phyloP scores from a whole-genome alignment of 1,140 invertebrate species.

The Drosophila neocordata region DNA sequence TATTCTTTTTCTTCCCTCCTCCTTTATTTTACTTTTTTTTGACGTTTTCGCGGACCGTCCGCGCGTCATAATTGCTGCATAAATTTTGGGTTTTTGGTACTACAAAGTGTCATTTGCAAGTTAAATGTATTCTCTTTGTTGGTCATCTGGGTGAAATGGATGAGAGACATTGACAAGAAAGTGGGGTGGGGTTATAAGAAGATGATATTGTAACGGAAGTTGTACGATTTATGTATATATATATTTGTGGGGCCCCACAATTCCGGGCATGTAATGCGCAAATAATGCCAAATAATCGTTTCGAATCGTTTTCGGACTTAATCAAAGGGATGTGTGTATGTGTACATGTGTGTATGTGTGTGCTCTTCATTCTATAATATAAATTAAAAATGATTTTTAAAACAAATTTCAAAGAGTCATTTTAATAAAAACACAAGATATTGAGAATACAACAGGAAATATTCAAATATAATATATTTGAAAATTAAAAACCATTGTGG shows the following conservation, averaged over 20 bases:
- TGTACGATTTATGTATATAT: not conserved
- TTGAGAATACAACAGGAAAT: not conserved
- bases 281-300: not conserved
- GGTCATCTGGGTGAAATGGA: slow-evolving; percentile 18
- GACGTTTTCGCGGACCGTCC: not conserved
- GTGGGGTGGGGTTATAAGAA: not conserved
- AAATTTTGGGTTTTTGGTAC: slow-evolving; percentile 47
- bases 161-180: not conserved
- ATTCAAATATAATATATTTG: not conserved
- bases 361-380: not conserved
- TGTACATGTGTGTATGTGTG: not conserved
- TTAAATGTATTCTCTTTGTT: slow-evolving; percentile 51
- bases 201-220: slow-evolving; percentile 8
- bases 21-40: not conserved
- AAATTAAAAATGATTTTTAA: not conserved
- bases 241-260: not conserved
- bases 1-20: not conserved
- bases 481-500: no score
- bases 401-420: not conserved
- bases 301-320: not conserved
- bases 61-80: slow-evolving; percentile 62
- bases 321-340: no score
- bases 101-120: slow-evolving; percentile 55
- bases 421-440: no score
- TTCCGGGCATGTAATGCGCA: not conserved